phyloP scores from a whole-genome alignment of 2,888 invertebrate genomes.

The Thyatira batis region DNA sequence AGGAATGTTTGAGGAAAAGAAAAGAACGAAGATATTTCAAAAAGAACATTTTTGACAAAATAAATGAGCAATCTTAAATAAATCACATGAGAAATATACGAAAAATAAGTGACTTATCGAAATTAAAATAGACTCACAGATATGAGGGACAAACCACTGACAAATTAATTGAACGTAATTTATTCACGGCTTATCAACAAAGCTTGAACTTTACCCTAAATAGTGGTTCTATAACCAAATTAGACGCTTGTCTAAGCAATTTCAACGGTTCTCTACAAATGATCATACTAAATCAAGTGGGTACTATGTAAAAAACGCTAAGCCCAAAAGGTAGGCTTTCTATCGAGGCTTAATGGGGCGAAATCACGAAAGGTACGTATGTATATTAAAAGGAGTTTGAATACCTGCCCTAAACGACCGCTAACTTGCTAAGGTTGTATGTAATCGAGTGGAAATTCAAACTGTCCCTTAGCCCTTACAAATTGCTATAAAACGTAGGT shows the following conservation, averaged over 20 bases:
- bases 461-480: slow-evolving; percentile 11
- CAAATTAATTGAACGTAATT: neutral
- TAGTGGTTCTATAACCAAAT: neutral
- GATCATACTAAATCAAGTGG: slow-evolving; percentile 12
- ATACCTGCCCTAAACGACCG: slow-evolving; percentile 6
- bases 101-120: no score
- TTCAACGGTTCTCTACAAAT: slow-evolving; percentile 11
- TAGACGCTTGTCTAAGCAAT: neutral
- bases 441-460: slow-evolving; percentile 15
- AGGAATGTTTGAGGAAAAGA: neutral
- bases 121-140: neutral
- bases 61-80: no score
- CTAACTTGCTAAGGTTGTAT: slow-evolving; percentile 7
- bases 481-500: slow-evolving; percentile 5
- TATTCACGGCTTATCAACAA: neutral
- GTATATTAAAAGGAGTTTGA: slow-evolving; percentile 18
- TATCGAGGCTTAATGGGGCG: slow-evolving; percentile 27
- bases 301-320: slow-evolving; percentile 26
- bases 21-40: no score
- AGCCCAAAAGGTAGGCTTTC: slow-evolving; percentile 26
- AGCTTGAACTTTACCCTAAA: neutral
- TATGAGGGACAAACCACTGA: neutral
- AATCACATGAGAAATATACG: no score
- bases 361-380: slow-evolving; percentile 31
- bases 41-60: no score